Evolutionary conservation across 2,888 invertebrate species (phyloP), one percentile per base, ranked within the genome.

Genomic region (Chrysina gloriosa): DNA sequence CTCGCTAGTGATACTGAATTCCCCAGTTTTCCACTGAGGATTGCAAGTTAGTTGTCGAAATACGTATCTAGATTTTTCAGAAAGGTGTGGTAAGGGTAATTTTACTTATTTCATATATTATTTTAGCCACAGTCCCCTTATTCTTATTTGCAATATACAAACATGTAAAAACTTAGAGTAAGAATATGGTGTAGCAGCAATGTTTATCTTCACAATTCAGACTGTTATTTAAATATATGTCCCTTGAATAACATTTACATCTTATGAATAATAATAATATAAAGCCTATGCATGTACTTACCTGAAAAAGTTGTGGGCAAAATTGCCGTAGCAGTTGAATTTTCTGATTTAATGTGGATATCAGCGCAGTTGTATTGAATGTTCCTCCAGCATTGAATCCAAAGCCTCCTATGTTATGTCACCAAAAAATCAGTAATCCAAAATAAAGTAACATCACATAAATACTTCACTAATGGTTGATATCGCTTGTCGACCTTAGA

Each of bases 271-370:
- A 39, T n/a, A 39, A n/a, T 39, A 39, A n/a, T 39, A n/a, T n/a
- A n/a, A 31, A 31, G n/a, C 7, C 31, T 47, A 5, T 52, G 14
- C 7, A 29, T 63, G 73, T 76, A 77, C 65, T 78, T 82, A 82
- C 83, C 82, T 83, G 82, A 65, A 81, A 82, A 65, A 82, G 72
- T 67, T 81, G 81, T 48, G 82, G 82, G 76, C 82, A 82, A 70
- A 81, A 79, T 63, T 75, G 79, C 69, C 82, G 78, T 36, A 83
- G 76, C 67, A 81, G 68, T 75, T 78, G 80, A 63, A 83, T 80
- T 74, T 81, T 78, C 77, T 79, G 79, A 70, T 81, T 82, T 50
- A 82, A 78, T 72, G 58, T 69, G 14, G 56, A 78, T 27, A 45
- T 45, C 27, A 61, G 29, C 9, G 58, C 58, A 9, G 58, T 61